Evolutionary conservation across 2,113 vertebrate genomes (phyloP), one percentile per base, ranked within the genome.

Genomic region (Xerus inauris): DNA sequence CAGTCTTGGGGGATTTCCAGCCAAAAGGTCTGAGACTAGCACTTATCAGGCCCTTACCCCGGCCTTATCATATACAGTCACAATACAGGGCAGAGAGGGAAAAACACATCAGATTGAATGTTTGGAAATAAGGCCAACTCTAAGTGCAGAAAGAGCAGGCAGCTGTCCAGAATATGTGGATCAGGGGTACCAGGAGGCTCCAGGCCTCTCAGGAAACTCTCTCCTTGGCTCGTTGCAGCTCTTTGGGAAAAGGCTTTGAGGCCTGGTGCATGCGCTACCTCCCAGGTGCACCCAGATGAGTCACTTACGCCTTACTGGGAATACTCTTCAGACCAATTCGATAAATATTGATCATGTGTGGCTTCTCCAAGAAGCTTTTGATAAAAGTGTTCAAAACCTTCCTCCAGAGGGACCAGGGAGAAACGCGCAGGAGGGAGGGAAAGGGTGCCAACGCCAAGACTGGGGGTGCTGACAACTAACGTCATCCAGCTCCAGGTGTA

Each of bases 111-210:
- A 38, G 87, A 51, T 87, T 73, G 92, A 91, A 40, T 49, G 77
- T 65, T 89, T 87, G 95, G 94, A 92, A 96, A 64, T 4, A 49
- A 32, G 16, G 77, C 88, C 97, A 96, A 81, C 47, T 90, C 32
- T 40, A 35, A 62, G 40, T 35, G 24, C 96, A 75, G 72, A 85
- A 80, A 69, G 64, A 76, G 30, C 30, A 38, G 92, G 97, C 94
- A 65, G 6, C 69, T 19, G 19, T 93, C 77, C 86, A 94, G 62
- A 62, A 57, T 7, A 8, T 20, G 11, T 5, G 64, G 22, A 32
- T 57, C 71, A 12, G 40, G 40, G 72, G 87, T 30, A 72, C 67
- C 40, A 54, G 84, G 57, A 59, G 35, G 12, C 26, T 54, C 17
- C 22, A 22, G 51, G 57, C n/a, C 12, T 6, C 80, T 38, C 14